phyloP scores from a whole-genome alignment of 2,888 invertebrate genomes.

The Drosophila subquinaria region DNA sequence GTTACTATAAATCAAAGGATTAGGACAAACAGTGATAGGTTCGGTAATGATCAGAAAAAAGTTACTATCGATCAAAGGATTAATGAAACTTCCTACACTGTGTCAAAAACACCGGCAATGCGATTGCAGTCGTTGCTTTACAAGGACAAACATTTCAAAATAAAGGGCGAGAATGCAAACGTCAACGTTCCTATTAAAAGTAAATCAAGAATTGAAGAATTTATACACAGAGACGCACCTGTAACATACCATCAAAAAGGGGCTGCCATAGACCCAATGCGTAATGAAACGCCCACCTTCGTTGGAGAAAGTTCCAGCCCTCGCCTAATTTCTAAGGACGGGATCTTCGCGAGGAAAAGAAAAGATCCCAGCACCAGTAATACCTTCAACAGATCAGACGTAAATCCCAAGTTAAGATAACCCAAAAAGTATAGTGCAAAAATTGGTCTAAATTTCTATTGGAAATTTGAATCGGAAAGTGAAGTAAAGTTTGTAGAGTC shows the following conservation, averaged over 20 bases:
- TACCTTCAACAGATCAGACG: neutral
- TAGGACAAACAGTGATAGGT: too few species aligned
- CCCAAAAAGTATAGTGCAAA: neutral
- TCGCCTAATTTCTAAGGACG: neutral
- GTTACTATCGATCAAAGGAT: too few species aligned
- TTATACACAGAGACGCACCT: neutral
- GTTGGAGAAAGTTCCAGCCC: too few species aligned
- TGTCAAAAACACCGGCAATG: neutral
- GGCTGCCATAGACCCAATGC: neutral
- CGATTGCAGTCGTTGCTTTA: conserved; percentile 1
- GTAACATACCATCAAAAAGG: neutral
- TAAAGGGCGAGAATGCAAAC: too few species aligned
- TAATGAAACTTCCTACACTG: neutral
- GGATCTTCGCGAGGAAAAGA: neutral
- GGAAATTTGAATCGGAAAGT: neutral
- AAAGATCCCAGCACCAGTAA: neutral
- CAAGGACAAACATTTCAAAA: neutral
- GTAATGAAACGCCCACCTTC: neutral
- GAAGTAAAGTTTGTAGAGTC: neutral
- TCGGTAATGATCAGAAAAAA: too few species aligned
- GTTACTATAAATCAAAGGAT: too few species aligned
- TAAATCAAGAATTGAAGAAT: neutral
- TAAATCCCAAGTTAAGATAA: neutral
- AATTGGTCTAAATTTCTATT: too few species aligned
- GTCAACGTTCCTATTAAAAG: neutral